These are phyloP conservation scores for Boleophthalmus pectinirostris DNA, from an alignment of 2,113 vertebrate genomes.

Conservation along the genomic window DNA sequence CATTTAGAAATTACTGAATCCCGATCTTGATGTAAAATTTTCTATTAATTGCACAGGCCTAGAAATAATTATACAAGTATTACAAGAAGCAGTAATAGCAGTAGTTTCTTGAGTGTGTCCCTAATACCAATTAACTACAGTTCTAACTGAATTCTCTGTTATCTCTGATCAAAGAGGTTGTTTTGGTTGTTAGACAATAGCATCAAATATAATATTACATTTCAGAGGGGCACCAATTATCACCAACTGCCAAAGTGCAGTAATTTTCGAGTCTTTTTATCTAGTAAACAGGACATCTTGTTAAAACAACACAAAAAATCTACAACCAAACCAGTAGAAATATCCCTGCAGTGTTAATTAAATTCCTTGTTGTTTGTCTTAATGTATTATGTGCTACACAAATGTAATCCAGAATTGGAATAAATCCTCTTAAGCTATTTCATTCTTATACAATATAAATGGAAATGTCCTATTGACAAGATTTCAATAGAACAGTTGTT, in stretches of 20 bases:
- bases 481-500: neutral
- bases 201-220: neutral
- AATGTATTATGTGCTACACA: constrained; percentile 8
- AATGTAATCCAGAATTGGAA: constrained; percentile 4
- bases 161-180: neutral
- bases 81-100: neutral
- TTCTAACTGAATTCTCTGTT: neutral
- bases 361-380: constrained; percentile 1
- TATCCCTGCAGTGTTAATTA: neutral
- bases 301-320: neutral
- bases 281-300: constrained; percentile 8
- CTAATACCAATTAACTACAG: neutral
- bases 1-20: no score
- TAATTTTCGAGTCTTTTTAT: constrained; percentile 4
- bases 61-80: no score
- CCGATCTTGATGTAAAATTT: no score
- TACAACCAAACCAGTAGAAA: neutral
- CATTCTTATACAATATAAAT: constrained; percentile 13
- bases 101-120: neutral
- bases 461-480: constrained; percentile 5
- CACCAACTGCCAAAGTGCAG: neutral
- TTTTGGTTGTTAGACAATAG: constrained; percentile 1
- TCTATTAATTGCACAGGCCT: no score
- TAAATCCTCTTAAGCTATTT: constrained; percentile 6
- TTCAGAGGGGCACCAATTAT: neutral